Conservation (phyloP, 2,888 invertebrate genomes). For the Mesodorylaimus sp. region DNA sequence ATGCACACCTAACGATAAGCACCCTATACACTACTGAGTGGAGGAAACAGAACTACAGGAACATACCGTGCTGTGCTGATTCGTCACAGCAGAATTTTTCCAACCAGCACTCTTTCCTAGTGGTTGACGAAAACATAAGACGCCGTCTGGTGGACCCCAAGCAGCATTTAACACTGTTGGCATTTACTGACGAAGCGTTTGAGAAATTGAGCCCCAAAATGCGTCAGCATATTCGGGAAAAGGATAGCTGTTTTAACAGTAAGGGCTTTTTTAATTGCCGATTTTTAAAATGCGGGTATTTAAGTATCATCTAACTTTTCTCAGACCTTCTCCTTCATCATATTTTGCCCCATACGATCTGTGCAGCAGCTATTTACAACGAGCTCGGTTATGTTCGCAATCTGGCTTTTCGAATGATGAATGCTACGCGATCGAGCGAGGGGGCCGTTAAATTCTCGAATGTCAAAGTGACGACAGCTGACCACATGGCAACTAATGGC, state of each 20-base stretch:
- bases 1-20: too few species aligned
- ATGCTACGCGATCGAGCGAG: conserved; percentile 18
- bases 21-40: too few species aligned
- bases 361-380: conserved; percentile 22
- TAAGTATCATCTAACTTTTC: conserved; percentile 4
- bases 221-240: neutral
- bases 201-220: neutral
- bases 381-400: conserved; percentile 20
- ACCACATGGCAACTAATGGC: conserved; percentile 28
- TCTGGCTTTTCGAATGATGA: conserved; percentile 18
- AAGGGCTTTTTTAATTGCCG: too few species aligned
- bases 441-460: conserved; percentile 23
- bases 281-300: too few species aligned
- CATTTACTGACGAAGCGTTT: neutral
- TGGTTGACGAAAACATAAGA: too few species aligned
- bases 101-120: too few species aligned
- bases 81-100: too few species aligned
- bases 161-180: neutral
- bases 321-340: conserved; percentile 26
- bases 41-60: too few species aligned
- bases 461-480: conserved; percentile 18
- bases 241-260: neutral
- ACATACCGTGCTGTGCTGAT: too few species aligned
- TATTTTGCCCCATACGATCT: conserved; percentile 27
- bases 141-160: too few species aligned